Conservation (phyloP, 2,888 invertebrate species). For the Dichetophora obliterata region DNA sequence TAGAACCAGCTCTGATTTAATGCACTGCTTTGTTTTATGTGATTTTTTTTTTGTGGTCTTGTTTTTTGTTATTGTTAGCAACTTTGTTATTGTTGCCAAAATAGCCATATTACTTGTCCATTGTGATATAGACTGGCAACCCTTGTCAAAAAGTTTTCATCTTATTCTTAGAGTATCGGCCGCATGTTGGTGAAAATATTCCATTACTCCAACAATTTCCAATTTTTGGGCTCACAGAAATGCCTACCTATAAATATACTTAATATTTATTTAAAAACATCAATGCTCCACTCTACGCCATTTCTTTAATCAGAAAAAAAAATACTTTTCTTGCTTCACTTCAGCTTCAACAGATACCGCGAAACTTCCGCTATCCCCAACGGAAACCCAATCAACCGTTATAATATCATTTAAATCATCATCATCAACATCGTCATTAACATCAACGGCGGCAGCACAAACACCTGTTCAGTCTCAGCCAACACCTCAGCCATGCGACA, state of each 20-base stretch:
- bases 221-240: background rate
- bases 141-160: conserved; percentile 27
- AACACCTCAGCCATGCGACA: conserved; percentile 73
- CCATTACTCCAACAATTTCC: background rate
- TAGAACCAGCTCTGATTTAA: too few species aligned
- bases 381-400: conserved; percentile 69
- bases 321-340: conserved; percentile 37
- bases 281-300: background rate
- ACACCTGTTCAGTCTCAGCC: conserved; percentile 62
- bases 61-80: background rate
- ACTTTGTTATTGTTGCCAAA: too few species aligned
- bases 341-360: conserved; percentile 56
- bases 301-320: background rate
- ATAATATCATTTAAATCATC: conserved; percentile 70
- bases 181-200: background rate
- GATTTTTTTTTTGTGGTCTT: too few species aligned
- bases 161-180: background rate
- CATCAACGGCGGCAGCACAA: conserved; percentile 42
- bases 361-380: conserved; percentile 50
- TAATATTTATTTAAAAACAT: conserved; percentile 17
- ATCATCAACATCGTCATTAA: conserved; percentile 57
- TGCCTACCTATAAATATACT: background rate
- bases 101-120: background rate
- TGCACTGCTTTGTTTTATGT: too few species aligned
- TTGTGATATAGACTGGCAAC: background rate